Conservation (phyloP, 1,140 invertebrate species). For the Oryctes rhinoceros region DNA sequence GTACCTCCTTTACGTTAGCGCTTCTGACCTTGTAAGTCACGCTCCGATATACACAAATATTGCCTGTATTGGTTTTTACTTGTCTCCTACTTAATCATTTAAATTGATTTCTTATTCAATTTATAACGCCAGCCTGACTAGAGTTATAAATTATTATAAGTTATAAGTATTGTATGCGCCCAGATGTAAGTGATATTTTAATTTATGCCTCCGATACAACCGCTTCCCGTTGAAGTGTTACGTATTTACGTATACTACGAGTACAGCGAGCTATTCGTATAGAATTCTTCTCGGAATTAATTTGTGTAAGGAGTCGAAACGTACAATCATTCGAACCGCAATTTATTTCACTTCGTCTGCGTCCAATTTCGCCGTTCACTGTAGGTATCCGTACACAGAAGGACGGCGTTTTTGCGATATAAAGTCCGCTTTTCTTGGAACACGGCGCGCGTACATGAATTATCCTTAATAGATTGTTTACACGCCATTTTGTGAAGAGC, state of each 20-base stretch:
- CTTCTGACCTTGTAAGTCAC: conserved; percentile 37
- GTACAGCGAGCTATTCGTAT: neutral
- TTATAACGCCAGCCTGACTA: neutral
- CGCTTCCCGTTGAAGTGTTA: neutral
- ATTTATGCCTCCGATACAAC: neutral
- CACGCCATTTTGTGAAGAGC: neutral
- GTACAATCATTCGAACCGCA: conserved; percentile 3
- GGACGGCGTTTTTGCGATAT: neutral
- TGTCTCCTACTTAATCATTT: conserved; percentile 26
- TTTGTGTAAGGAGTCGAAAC: neutral
- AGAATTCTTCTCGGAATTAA: conserved; percentile 23
- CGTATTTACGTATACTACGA: neutral
- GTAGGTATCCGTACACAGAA: neutral
- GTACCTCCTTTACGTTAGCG: neutral
- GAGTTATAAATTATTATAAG: conserved; percentile 31
- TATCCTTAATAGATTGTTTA: conserved; percentile 11
- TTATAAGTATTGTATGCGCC: neutral
- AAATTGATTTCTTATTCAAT: conserved; percentile 39
- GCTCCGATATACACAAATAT: conserved; percentile 35
- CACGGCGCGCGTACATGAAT: neutral
- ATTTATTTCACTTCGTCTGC: neutral
- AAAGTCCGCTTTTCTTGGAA: neutral
- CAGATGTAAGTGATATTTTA: conserved; percentile 11
- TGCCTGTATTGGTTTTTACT: conserved; percentile 11
- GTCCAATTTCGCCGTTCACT: neutral